phyloP scores from a whole-genome alignment of 2,888 invertebrate genomes.

The Cotesia congregata region DNA sequence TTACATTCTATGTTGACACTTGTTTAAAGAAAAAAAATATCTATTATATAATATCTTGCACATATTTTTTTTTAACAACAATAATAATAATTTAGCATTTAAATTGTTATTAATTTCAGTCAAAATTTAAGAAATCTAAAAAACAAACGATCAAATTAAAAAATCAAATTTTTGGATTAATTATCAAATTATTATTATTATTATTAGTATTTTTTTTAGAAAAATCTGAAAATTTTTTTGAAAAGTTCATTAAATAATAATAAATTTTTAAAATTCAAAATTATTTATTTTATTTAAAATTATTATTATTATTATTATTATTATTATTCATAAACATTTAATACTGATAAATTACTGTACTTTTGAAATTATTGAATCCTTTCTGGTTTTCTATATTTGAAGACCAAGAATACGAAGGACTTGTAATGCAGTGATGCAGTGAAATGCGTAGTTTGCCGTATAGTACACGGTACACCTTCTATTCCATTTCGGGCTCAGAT shows the following conservation, averaged over 20 bases:
- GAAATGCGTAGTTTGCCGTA: conserved; percentile 24
- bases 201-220: no score
- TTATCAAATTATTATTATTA: no score
- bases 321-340: not conserved
- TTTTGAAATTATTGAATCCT: not conserved
- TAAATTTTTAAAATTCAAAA: no score
- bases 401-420: conserved; percentile 12
- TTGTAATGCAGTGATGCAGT: not conserved
- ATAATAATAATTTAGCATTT: not conserved
- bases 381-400: not conserved
- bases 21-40: conserved; percentile 10
- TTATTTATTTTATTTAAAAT: not conserved
- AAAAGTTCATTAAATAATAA: no score
- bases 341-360: not conserved
- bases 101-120: no score
- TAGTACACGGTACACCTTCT: conserved; percentile 27
- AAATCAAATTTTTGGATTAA: no score
- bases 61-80: not conserved
- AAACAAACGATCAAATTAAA: no score
- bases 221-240: no score
- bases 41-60: not conserved
- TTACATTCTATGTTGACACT: conserved; percentile 15
- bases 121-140: no score
- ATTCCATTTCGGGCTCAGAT: conserved; percentile 34
- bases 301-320: conserved; percentile 4